These are phyloP conservation scores for Felis catus DNA, from an alignment of 2,113 vertebrate genomes.

Conservation along the genomic window DNA sequence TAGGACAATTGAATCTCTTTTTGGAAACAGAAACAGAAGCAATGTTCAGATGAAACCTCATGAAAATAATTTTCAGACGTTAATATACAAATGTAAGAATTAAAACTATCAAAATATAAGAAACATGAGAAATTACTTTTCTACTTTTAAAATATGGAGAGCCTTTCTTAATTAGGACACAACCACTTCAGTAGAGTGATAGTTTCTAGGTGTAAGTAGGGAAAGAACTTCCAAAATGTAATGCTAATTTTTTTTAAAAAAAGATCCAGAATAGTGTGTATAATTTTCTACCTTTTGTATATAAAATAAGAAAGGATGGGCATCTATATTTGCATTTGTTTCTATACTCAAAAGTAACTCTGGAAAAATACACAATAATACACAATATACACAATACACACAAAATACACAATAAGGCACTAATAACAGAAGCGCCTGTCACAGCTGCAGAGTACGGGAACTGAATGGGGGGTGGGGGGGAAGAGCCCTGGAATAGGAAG, in stretches of 20 bases:
- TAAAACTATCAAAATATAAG: background rate
- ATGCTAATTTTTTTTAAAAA: background rate
- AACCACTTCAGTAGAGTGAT: background rate
- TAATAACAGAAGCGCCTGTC: background rate
- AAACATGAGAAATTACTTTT: background rate
- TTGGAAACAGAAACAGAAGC: background rate
- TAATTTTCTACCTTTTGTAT: background rate
- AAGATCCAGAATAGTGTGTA: background rate
- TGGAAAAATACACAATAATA: background rate
- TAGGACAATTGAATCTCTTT: background rate
- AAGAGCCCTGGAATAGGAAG: no score
- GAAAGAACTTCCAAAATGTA: background rate
- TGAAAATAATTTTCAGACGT: background rate
- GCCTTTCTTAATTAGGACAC: background rate
- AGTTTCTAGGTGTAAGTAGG: background rate
- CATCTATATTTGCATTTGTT: background rate
- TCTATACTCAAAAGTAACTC: background rate
- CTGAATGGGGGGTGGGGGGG: rapidly evolving
- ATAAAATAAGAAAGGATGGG: background rate
- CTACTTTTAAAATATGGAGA: background rate
- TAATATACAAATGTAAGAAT: background rate
- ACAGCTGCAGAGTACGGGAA: background rate
- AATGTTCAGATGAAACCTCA: background rate
- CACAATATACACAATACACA: no score
- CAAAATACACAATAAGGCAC: background rate